These are phyloP conservation scores for Metaphire vulgaris DNA, from an alignment of 1,140 invertebrate species.

Conservation along the genomic window DNA sequence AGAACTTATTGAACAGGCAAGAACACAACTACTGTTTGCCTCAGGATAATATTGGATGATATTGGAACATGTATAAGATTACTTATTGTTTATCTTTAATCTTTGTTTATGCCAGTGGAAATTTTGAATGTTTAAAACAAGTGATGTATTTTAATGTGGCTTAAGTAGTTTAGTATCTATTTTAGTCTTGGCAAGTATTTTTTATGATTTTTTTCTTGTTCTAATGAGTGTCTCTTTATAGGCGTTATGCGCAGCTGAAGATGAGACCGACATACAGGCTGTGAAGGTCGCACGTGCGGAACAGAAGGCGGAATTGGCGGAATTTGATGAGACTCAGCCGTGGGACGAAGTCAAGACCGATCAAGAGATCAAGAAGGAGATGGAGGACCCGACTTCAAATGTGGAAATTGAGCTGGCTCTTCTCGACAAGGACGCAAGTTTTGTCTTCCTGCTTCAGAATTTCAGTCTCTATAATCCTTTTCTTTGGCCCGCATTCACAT, in stretches of 20 bases:
- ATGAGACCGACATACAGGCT: conserved; percentile 86
- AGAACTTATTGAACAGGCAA: conserved; percentile 49
- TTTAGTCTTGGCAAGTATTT: too few species aligned
- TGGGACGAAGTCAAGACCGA: conserved; percentile 64
- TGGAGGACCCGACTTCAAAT: conserved; percentile 55
- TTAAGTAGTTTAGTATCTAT: too few species aligned
- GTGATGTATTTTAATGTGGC: too few species aligned
- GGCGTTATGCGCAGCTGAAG: conserved; percentile 84
- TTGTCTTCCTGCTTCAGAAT: conserved; percentile 8
- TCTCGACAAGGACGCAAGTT: conserved; percentile 70
- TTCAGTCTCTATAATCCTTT: conserved; percentile 3
- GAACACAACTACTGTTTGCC: background rate
- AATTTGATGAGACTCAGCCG: conserved; percentile 95
- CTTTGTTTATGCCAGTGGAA: too few species aligned
- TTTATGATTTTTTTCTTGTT: too few species aligned
- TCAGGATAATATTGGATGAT: background rate
- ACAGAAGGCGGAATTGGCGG: conserved; percentile 83
- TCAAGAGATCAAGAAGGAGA: conserved; percentile 56
- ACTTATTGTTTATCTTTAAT: too few species aligned
- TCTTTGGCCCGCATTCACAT: background rate
- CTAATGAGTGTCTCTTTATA: too few species aligned
- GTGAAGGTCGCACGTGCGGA: conserved; percentile 83
- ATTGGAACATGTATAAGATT: background rate
- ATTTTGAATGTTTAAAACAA: too few species aligned
- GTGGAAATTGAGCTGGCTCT: conserved; percentile 75